Base-by-base conservation (phyloP, 2,888 invertebrate genomes). In the Lampropteryx suffumata region DNA sequence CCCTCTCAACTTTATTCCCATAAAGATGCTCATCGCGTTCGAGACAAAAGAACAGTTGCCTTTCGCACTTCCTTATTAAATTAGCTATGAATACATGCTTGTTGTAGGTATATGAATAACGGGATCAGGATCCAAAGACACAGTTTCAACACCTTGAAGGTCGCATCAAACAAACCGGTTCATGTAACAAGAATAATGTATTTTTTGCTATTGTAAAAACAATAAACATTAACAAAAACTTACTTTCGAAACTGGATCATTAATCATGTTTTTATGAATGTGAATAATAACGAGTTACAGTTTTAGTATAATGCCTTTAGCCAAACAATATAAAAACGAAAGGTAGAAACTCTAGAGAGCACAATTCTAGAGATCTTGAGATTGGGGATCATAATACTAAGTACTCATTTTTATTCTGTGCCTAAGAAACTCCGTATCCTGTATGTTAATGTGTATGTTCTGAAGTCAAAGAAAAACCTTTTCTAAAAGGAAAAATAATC, bases 121-220 rank as follows among this genome's bases (percentile, higher is more conserved):
- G 59, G 70, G 60, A 47, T 34, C 28, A 58, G 70, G 61, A 47
- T 34, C 30, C 57, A 59, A 65, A 72, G 68, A 64, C 59, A 56
- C 53, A 46, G 50, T 54, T 55, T 35, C 39, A 42, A 47, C 50
- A 41, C 49, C 24, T 24, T 57, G 79, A 83, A 83, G 84, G 83
- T 77, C 82, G 70, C 64, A 62, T 59, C 7, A 51, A 61, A n/a
- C n/a, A n/a, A 76, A 78, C 79, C 77, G 77, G 79, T 79, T 61
- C 51, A 49, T 56, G 63, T 69, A 79, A 71, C 76, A 75, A 73
- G 70, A 75, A 67, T 64, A 24, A 51, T n/a, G n/a, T n/a, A n/a
- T n/a, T 67, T 83, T 82, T 82, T 79, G 62, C 66, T 35, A 55
- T 59, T 59, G 65, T 69, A 82, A 80, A 82, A 84, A 82, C 73